Percentiles rank a stretch among this genome's conserved stretches.
phyloP scores from a whole-genome alignment of 1,140 invertebrate species.

The Caenorhabditis remanei region DNA sequence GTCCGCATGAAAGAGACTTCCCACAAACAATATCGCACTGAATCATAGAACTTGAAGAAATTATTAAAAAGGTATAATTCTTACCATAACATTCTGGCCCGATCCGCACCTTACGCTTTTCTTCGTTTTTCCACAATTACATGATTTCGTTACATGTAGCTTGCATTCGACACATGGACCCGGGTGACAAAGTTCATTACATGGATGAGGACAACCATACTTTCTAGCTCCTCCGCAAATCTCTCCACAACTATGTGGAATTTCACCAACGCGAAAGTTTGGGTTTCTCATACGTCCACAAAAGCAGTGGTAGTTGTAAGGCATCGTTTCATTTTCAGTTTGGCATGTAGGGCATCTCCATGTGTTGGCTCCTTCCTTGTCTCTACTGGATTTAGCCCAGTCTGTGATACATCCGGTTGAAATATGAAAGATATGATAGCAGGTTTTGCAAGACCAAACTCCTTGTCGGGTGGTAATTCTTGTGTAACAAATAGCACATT shows the following conservation, averaged over 20 bases:
- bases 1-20: slow-evolving; percentile 79
- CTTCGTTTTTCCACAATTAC: slow-evolving; percentile 79
- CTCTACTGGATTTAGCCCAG: slow-evolving; percentile 61
- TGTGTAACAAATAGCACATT: slow-evolving; percentile 94
- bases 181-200: slow-evolving; percentile 90
- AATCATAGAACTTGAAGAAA: slow-evolving; percentile 11
- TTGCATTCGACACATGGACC: slow-evolving; percentile 86
- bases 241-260: slow-evolving; percentile 90
- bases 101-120: slow-evolving; percentile 62
- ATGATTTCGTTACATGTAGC: slow-evolving; percentile 80
- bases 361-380: slow-evolving; percentile 73
- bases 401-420: slow-evolving; percentile 56
- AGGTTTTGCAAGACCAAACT: slow-evolving; percentile 90
- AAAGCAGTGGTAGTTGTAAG: slow-evolving; percentile 79
- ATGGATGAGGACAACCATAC: slow-evolving; percentile 85
- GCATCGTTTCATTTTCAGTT: slow-evolving; percentile 72
- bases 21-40: slow-evolving; percentile 82
- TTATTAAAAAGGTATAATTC: slow-evolving; percentile 9
- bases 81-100: slow-evolving; percentile 59
- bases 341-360: slow-evolving; percentile 88
- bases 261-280: slow-evolving; percentile 79
- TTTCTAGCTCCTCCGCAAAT: slow-evolving; percentile 82
- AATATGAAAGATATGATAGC: slow-evolving; percentile 89
- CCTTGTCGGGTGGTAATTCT: slow-evolving; percentile 84
- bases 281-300: slow-evolving; percentile 75